Evolutionary conservation across 2,888 invertebrate species (phyloP).

Genomic region (Lasioglossum oenotherae): DNA sequence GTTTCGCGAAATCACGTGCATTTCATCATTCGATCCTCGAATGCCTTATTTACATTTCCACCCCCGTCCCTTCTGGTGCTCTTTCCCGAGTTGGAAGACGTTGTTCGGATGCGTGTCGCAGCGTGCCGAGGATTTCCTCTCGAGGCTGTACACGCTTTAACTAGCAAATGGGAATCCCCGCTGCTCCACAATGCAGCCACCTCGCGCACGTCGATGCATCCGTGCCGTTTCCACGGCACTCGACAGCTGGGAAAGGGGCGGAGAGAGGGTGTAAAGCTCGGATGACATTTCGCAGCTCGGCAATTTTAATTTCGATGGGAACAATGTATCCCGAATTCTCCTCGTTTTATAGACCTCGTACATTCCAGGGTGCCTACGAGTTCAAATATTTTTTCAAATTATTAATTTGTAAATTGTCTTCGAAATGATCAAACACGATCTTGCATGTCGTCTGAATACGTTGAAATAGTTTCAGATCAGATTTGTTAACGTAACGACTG

Average conservation of each 20-base stretch:
- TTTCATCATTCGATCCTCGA: constrained; percentile 17
- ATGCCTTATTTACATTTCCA: constrained; percentile 30
- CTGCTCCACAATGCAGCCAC: constrained; percentile 36
- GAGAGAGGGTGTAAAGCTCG: background rate
- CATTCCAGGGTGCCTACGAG: background rate
- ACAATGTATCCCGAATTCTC: background rate
- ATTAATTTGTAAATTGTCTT: background rate
- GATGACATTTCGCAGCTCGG: constrained; percentile 22
- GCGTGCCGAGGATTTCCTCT: constrained; percentile 35
- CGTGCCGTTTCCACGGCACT: constrained; percentile 14
- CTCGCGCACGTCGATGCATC: constrained; percentile 31
- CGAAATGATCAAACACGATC: too few relatives aligned
- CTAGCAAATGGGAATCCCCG: constrained; percentile 41
- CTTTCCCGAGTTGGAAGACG: constrained; percentile 21
- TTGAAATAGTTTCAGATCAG: background rate
- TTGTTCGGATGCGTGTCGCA: constrained; percentile 41
- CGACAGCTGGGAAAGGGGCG: background rate
- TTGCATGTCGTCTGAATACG: too few relatives aligned
- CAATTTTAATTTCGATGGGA: constrained; percentile 27
- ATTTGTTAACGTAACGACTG: background rate
- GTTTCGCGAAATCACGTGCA: background rate
- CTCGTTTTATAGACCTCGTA: background rate
- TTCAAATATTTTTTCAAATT: background rate
- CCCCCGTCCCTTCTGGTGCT: too few relatives aligned
- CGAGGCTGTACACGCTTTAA: constrained; percentile 38